A percentile compares a stretch with the other conserved stretches of the same genome.
Conservation (phyloP, 2,888 invertebrate genomes). For the Prenolepis imparis region DNA sequence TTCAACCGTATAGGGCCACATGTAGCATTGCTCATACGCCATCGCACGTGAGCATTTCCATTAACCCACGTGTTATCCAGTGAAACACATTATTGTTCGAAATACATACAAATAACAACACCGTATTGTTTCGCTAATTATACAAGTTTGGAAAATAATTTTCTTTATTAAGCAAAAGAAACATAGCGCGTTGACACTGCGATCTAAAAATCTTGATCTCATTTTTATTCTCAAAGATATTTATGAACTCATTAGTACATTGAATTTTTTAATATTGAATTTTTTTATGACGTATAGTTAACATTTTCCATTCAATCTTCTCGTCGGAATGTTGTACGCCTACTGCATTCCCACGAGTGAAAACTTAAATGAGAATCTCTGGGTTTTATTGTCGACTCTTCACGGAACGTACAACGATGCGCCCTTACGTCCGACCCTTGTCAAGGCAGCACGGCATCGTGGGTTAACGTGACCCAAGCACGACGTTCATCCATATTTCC, state of each 20-base stretch:
- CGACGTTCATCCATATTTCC: conserved; percentile 65
- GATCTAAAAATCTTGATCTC: background rate
- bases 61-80: background rate
- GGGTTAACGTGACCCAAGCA: conserved; percentile 42
- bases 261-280: background rate
- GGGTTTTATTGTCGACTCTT: conserved; percentile 37
- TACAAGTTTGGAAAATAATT: background rate
- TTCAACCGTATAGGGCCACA: conserved; percentile 18
- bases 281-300: background rate
- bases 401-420: conserved; percentile 42
- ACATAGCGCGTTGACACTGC: background rate
- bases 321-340: background rate
- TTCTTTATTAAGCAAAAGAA: background rate
- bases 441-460: conserved; percentile 70
- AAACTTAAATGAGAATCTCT: conserved; percentile 38
- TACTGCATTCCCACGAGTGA: conserved; percentile 5
- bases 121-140: background rate
- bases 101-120: conserved; percentile 8
- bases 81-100: background rate
- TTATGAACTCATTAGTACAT: background rate
- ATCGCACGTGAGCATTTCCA: conserved; percentile 29
- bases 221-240: background rate
- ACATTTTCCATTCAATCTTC: background rate
- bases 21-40: conserved; percentile 18
- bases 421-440: conserved; percentile 80